Percentiles rank a stretch among this genome's conserved stretches.
phyloP scores from a whole-genome alignment of 2,113 vertebrate species.

The Crotophaga sulcirostris region DNA sequence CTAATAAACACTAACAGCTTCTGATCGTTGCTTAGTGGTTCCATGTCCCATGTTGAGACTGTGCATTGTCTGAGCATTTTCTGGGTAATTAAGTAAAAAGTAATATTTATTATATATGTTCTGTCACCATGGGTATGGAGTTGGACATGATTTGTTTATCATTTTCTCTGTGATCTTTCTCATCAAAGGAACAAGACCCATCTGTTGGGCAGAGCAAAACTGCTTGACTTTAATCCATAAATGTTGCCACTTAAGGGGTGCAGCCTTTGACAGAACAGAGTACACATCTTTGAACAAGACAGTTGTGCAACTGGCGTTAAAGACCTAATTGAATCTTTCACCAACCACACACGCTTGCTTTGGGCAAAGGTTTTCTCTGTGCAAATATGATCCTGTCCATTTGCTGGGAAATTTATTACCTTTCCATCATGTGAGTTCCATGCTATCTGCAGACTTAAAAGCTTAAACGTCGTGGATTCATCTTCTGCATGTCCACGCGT shows the following conservation, averaged over 20 bases:
- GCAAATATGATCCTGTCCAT: conserved; percentile 23
- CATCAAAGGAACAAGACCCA: conserved; percentile 31
- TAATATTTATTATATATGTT: neutral
- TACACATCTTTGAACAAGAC: neutral
- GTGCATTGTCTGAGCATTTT: neutral
- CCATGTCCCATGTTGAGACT: neutral
- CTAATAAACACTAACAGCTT: neutral
- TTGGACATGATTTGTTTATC: neutral
- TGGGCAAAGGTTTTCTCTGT: conserved; percentile 40
- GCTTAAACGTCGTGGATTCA: neutral
- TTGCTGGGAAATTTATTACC: conserved; percentile 29
- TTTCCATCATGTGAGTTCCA: neutral
- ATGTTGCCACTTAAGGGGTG: neutral
- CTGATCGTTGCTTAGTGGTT: neutral
- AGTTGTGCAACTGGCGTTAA: conserved; percentile 10
- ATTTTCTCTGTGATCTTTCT: neutral
- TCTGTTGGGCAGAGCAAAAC: conserved; percentile 34
- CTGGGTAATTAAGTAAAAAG: neutral
- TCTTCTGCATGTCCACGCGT: neutral
- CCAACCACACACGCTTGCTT: neutral
- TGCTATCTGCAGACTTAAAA: neutral
- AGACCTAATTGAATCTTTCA: neutral
- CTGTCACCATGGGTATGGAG: neutral
- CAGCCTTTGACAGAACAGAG: neutral
- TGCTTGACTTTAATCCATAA: neutral